These are phyloP conservation scores for Geopemphigus sp. DNA, from an alignment of 1,140 invertebrate genomes.

Conservation along the genomic window DNA sequence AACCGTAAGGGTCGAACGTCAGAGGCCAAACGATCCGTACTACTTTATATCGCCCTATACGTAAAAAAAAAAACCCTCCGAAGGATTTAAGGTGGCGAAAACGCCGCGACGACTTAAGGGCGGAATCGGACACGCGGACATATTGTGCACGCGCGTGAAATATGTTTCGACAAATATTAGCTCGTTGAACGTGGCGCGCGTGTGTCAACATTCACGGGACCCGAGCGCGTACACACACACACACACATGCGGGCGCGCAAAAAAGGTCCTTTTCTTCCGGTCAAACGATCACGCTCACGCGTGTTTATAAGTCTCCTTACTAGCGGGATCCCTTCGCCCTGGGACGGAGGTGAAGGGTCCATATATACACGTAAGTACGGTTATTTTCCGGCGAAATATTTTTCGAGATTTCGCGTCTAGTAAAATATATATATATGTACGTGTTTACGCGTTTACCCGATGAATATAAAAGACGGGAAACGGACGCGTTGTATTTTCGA, in stretches of 20 bases:
- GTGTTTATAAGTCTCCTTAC: constrained; percentile 39
- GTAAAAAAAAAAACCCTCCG: neutral
- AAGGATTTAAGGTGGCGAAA: neutral
- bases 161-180: constrained; percentile 48
- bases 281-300: constrained; percentile 29
- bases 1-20: constrained; percentile 19
- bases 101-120: neutral
- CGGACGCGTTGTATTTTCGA: no score
- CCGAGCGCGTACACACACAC: no score
- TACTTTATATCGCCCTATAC: neutral
- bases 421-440: neutral
- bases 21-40: neutral
- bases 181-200: constrained; percentile 3
- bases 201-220: constrained; percentile 31
- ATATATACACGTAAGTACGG: neutral
- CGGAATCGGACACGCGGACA: neutral
- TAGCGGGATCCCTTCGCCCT: neutral
- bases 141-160: constrained; percentile 35
- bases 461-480: neutral
- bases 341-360: neutral
- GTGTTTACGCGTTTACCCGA: no score
- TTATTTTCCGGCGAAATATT: constrained; percentile 14
- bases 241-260: neutral
- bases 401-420: neutral
- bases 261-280: constrained; percentile 35